Evolutionary conservation across 2,113 vertebrate species (phyloP).

Genomic region (Rattus rattus): DNA sequence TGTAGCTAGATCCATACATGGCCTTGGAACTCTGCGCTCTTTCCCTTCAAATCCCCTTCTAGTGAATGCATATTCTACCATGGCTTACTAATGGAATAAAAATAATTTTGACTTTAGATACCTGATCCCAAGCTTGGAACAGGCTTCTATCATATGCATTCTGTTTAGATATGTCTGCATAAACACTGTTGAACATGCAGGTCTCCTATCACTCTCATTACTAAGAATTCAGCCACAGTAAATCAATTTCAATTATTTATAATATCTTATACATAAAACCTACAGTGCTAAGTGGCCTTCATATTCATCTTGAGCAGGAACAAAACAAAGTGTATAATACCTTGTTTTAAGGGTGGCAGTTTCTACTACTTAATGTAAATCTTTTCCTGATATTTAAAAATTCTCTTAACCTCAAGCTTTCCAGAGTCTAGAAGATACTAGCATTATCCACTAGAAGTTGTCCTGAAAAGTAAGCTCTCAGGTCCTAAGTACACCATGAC

Average conservation of each 20-base stretch:
- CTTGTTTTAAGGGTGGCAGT: background rate
- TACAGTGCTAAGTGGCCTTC: constrained; percentile 26
- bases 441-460: background rate
- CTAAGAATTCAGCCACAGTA: background rate
- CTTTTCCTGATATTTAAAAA: background rate
- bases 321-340: background rate
- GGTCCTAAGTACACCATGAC: background rate
- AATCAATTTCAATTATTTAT: constrained; percentile 39
- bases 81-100: constrained; percentile 36
- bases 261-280: background rate
- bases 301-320: background rate
- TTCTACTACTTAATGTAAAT: constrained; percentile 18
- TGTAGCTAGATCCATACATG: background rate
- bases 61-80: constrained; percentile 9
- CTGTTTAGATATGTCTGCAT: background rate
- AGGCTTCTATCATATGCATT: background rate
- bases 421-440: background rate
- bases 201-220: background rate
- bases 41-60: background rate
- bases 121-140: background rate
- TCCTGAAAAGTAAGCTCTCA: background rate
- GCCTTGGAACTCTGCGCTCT: background rate
- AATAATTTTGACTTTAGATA: constrained; percentile 1
- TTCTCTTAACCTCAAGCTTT: background rate
- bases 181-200: background rate